Conservation (phyloP, 2,113 vertebrate species). For the Platanista minor region DNA sequence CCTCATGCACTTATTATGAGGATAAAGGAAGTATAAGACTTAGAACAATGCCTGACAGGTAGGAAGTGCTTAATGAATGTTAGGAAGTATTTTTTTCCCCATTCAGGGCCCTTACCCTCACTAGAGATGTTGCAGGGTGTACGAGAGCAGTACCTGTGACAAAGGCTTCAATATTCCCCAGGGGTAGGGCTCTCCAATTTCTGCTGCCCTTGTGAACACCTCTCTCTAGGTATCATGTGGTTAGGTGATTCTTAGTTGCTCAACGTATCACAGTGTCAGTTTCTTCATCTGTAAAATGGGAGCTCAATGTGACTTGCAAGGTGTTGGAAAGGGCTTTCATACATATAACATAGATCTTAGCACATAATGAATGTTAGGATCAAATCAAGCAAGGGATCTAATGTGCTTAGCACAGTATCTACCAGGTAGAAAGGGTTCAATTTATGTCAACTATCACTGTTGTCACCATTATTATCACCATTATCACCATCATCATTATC, state of each 20-base stretch:
- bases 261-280: not conserved
- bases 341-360: not conserved
- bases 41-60: not conserved
- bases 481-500: too few species aligned
- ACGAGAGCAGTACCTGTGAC: accelerated
- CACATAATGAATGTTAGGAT: not conserved
- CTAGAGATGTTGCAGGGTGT: not conserved
- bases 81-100: not conserved
- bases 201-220: not conserved
- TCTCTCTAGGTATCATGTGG: accelerated
- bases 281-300: not conserved
- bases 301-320: too few species aligned
- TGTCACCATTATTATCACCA: too few species aligned
- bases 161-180: accelerated
- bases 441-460: accelerated
- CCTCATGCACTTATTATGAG: not conserved
- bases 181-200: accelerated
- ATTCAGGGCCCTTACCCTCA: not conserved
- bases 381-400: not conserved
- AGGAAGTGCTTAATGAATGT: not conserved
- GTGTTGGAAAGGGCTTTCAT: not conserved
- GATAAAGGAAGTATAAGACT: not conserved
- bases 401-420: not conserved
- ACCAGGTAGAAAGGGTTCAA: not conserved
- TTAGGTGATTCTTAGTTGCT: not conserved